Conservation (phyloP, 2,113 vertebrate genomes). For the Phrynosoma blainvillii region DNA sequence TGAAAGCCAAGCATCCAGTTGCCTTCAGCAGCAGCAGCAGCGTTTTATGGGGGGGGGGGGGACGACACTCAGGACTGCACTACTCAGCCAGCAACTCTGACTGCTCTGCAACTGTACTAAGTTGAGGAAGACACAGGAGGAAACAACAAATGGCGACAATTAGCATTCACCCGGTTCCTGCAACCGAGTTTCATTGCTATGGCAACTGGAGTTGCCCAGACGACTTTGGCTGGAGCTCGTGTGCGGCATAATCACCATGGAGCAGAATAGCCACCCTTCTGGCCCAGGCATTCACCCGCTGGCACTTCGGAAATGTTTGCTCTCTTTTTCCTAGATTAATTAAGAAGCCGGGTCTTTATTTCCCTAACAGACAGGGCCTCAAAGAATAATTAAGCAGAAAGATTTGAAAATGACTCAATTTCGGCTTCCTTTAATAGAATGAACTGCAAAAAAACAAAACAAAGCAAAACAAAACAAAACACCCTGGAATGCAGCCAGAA, state of each 20-base stretch:
- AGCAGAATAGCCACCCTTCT: conserved; percentile 24
- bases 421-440: conserved; percentile 41
- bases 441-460: neutral
- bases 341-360: conserved; percentile 51
- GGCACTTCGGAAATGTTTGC: conserved; percentile 17
- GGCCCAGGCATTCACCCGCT: neutral
- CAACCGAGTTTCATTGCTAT: conserved; percentile 75
- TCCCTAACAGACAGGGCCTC: neutral
- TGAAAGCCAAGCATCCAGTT: conserved; percentile 70
- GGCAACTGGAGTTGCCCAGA: conserved; percentile 78
- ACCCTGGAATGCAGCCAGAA: conserved; percentile 54
- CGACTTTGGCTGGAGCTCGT: conserved; percentile 65
- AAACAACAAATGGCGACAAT: conserved; percentile 68
- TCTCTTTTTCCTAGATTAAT: conserved; percentile 51
- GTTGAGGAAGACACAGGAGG: conserved; percentile 70
- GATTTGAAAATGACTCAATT: conserved; percentile 51
- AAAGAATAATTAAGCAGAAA: conserved; percentile 42
- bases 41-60: conserved; percentile 45
- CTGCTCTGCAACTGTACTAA: conserved; percentile 72
- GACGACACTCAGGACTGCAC: conserved; percentile 20
- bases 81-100: conserved; percentile 71
- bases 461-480: neutral
- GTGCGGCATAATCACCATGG: conserved; percentile 45
- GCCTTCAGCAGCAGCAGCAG: conserved; percentile 63
- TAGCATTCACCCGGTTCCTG: conserved; percentile 62